These are phyloP conservation scores for Heliothis peltigera DNA, from an alignment of 2,888 invertebrate genomes.

Conservation along the genomic window DNA sequence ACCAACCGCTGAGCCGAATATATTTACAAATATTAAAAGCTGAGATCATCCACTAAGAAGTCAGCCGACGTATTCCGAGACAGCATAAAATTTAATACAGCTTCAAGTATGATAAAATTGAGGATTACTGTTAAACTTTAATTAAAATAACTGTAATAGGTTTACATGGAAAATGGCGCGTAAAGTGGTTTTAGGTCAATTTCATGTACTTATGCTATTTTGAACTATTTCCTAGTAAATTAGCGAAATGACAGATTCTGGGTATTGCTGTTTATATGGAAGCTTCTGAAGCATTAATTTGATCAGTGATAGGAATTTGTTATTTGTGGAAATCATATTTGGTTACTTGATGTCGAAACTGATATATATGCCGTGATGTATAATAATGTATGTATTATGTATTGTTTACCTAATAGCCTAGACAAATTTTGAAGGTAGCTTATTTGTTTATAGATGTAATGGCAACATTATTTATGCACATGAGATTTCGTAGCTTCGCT, in stretches of 20 bases:
- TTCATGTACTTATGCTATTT: slow-evolving; percentile 14
- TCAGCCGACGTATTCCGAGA: slow-evolving; percentile 61
- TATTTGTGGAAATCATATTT: neutral
- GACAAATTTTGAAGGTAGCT: neutral
- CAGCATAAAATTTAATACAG: slow-evolving; percentile 39
- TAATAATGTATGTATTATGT: too few species aligned
- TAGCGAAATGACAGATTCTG: neutral
- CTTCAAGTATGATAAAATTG: slow-evolving; percentile 38
- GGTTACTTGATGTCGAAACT: neutral
- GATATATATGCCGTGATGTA: neutral
- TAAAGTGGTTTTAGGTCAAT: slow-evolving; percentile 17
- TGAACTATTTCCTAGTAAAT: slow-evolving; percentile 4
- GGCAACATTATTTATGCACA: too few species aligned
- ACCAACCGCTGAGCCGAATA: slow-evolving; percentile 32
- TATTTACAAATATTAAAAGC: slow-evolving; percentile 52
- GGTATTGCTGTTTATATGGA: neutral
- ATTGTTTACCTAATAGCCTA: neutral
- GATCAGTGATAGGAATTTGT: neutral
- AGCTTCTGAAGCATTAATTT: neutral
- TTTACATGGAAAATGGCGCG: slow-evolving; percentile 4
- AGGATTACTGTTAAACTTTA: slow-evolving; percentile 33
- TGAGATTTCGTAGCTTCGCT: too few species aligned
- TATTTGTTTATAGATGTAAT: neutral
- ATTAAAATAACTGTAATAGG: slow-evolving; percentile 17
- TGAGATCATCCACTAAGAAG: slow-evolving; percentile 69